phyloP scores from a whole-genome alignment of 2,888 invertebrate genomes.

The Melanophora roralis region DNA sequence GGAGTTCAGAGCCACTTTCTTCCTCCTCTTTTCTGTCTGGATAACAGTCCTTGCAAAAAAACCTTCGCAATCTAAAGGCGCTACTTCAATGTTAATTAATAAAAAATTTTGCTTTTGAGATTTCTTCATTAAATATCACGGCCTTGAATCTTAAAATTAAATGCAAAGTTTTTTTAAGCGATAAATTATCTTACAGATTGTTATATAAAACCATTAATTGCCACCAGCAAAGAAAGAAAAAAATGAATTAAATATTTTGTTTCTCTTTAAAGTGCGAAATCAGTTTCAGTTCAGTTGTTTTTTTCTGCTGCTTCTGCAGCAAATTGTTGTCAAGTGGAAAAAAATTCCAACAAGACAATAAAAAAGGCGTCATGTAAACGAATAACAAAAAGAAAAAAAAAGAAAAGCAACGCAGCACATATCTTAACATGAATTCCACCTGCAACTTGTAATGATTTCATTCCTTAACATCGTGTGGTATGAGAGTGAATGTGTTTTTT shows the following conservation, averaged over 20 bases:
- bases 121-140: neutral
- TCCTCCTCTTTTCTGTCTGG: too few species aligned
- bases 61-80: too few species aligned
- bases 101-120: neutral
- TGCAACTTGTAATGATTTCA: slow-evolving; percentile 53
- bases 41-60: too few species aligned
- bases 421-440: slow-evolving; percentile 55
- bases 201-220: neutral
- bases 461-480: neutral
- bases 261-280: slow-evolving; percentile 46
- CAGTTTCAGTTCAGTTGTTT: slow-evolving; percentile 26
- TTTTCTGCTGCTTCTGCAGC: neutral
- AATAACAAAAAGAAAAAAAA: slow-evolving; percentile 4
- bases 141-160: slow-evolving; percentile 6
- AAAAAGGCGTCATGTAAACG: slow-evolving; percentile 24
- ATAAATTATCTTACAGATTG: slow-evolving; percentile 5
- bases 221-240: neutral
- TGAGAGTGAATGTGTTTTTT: neutral
- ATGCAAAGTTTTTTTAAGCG: neutral
- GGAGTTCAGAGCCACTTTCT: too few species aligned
- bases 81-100: too few species aligned
- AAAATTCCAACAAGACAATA: slow-evolving; percentile 27
- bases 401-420: slow-evolving; percentile 16
- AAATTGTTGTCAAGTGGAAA: slow-evolving; percentile 32
- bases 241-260: slow-evolving; percentile 8